These are phyloP conservation scores for Sprattus sprattus DNA, from an alignment of 2,113 vertebrate species.

Conservation along the genomic window DNA sequence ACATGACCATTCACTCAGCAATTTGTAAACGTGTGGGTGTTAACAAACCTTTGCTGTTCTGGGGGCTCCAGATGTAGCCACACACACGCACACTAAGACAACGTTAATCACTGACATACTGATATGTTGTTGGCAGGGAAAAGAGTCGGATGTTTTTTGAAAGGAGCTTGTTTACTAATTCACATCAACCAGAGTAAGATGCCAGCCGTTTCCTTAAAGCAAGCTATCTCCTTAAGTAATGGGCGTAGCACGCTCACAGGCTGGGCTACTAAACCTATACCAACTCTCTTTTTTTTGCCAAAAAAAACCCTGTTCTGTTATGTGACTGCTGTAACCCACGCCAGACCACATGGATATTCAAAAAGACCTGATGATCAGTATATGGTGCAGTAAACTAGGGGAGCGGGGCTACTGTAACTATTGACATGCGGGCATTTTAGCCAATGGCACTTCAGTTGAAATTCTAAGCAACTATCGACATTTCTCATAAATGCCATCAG, in stretches of 20 bases:
- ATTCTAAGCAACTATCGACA: slow-evolving; percentile 40
- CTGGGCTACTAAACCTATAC: background rate
- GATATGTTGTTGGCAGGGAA: background rate
- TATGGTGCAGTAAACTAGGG: slow-evolving; percentile 14
- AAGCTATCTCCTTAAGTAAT: background rate
- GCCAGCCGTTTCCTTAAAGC: background rate
- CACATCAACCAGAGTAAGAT: background rate
- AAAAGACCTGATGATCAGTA: background rate
- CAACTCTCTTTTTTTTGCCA: background rate
- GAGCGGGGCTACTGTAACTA: slow-evolving; percentile 10
- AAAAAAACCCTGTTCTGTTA: background rate
- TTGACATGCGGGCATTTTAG: slow-evolving; percentile 11
- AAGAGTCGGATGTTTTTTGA: background rate
- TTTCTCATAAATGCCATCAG: slow-evolving; percentile 18
- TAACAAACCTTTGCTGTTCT: background rate
- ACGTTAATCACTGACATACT: slow-evolving; percentile 5
- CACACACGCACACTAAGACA: background rate
- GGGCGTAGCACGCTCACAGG: background rate
- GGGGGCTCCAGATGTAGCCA: background rate
- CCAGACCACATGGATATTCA: background rate
- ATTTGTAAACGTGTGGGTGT: slow-evolving; percentile 18
- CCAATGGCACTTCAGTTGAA: background rate
- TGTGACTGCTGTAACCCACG: background rate
- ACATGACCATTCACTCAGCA: background rate
- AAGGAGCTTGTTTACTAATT: background rate